Evolutionary conservation across 2,113 vertebrate genomes (phyloP).

Genomic region (Epinephelus moara): DNA sequence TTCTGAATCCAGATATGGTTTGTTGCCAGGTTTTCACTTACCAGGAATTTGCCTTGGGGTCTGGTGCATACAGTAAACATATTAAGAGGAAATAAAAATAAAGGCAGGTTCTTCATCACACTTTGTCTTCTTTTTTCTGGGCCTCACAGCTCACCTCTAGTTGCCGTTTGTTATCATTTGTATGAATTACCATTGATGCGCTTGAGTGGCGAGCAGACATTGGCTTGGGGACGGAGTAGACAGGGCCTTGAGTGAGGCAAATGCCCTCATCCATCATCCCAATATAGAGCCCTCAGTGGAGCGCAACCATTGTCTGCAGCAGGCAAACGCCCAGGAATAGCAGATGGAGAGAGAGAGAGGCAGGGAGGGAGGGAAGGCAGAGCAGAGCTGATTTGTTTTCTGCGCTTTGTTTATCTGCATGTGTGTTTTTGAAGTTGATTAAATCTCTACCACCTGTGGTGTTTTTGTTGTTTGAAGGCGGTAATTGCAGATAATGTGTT

Average conservation of each 20-base stretch:
- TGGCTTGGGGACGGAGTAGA: conserved; percentile 64
- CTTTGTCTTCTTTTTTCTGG: conserved; percentile 24
- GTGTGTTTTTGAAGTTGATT: conserved; percentile 69
- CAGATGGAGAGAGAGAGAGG: conserved; percentile 69
- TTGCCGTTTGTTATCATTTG: conserved; percentile 75
- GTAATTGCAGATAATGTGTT: conserved; percentile 66
- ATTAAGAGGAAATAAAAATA: too few species aligned
- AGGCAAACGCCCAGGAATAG: conserved; percentile 75
- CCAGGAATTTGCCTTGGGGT: too few species aligned
- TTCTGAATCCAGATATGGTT: too few species aligned
- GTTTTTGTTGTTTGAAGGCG: conserved; percentile 45
- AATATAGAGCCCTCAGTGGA: conserved; percentile 74
- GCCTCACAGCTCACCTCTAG: conserved; percentile 43
- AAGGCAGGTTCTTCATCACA: conserved; percentile 10
- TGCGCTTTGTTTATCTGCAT: conserved; percentile 57
- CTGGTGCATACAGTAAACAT: too few species aligned
- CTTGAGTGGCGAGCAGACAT: conserved; percentile 69
- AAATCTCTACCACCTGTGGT: conserved; percentile 65
- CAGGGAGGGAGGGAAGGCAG: not conserved
- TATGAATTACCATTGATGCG: conserved; percentile 72
- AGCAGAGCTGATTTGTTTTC: conserved; percentile 53
- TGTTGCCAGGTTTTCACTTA: too few species aligned
- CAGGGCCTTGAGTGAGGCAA: conserved; percentile 76
- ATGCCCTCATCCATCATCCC: conserved; percentile 82
- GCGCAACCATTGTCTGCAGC: conserved; percentile 69